These are phyloP conservation scores for Morpho helenor DNA, from an alignment of 2,888 invertebrate genomes.

Conservation along the genomic window DNA sequence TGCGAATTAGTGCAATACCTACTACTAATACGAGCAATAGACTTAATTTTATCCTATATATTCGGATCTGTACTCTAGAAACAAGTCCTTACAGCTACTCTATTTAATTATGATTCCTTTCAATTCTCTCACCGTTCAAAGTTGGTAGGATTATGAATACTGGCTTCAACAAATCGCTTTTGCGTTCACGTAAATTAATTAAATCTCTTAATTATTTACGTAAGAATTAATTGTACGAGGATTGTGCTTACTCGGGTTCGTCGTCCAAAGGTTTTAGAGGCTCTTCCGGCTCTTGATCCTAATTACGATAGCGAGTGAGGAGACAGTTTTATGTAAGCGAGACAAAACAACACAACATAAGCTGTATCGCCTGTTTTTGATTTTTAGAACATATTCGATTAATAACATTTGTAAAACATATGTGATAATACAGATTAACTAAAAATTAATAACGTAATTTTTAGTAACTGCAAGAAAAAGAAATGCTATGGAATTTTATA, in stretches of 20 bases:
- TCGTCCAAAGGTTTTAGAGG: conserved; percentile 47
- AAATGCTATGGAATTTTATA: no score
- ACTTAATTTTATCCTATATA: no score
- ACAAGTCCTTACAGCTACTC: conserved; percentile 6
- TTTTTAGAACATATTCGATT: not conserved
- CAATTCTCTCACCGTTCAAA: conserved; percentile 38
- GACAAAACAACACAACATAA: not conserved
- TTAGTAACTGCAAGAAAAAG: no score
- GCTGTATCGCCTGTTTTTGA: not conserved
- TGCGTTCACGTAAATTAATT: conserved; percentile 15
- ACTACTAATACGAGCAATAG: no score
- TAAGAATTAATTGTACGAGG: conserved; percentile 20
- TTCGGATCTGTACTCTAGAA: not conserved
- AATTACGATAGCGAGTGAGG: conserved; percentile 64
- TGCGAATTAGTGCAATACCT: no score
- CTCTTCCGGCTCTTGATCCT: conserved; percentile 63
- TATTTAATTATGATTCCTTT: conserved; percentile 23
- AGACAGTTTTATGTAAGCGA: conserved; percentile 38
- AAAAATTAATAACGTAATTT: no score
- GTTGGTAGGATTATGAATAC: conserved; percentile 18
- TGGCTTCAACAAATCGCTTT: conserved; percentile 10
- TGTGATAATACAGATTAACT: no score
- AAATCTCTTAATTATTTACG: conserved; percentile 19
- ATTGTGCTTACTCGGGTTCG: conserved; percentile 26
- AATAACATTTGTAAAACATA: not conserved